Evolutionary conservation across 1,140 invertebrate genomes (phyloP).

Genomic region (Drosophila ohnishii): DNA sequence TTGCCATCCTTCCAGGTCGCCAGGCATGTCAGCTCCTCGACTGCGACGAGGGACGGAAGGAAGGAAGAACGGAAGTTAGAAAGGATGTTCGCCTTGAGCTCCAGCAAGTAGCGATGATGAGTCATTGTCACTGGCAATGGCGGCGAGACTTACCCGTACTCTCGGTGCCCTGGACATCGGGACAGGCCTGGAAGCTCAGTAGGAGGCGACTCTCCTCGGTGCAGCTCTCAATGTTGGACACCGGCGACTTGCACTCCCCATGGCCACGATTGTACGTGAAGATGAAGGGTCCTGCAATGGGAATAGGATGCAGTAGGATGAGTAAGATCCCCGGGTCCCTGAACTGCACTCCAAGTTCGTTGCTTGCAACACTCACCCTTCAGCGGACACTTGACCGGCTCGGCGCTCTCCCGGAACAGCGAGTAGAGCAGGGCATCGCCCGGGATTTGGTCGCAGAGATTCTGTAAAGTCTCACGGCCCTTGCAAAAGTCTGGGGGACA

Average conservation of each 20-base stretch:
- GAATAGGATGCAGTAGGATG: too few relatives aligned
- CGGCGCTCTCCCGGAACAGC: constrained; percentile 92
- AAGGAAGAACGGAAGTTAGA: constrained; percentile 22
- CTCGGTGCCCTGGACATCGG: constrained; percentile 92
- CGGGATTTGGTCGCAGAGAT: constrained; percentile 92
- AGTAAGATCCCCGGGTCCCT: constrained; percentile 22
- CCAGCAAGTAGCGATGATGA: constrained; percentile 36
- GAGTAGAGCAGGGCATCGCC: constrained; percentile 94
- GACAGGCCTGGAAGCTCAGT: constrained; percentile 95
- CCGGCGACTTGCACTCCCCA: constrained; percentile 92
- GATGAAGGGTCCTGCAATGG: constrained; percentile 76
- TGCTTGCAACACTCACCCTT: constrained; percentile 84
- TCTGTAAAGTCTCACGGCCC: constrained; percentile 88
- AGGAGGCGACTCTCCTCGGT: constrained; percentile 93
- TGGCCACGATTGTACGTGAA: constrained; percentile 89
- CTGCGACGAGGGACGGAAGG: constrained; percentile 84
- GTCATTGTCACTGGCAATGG: constrained; percentile 18
- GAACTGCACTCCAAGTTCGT: constrained; percentile 15
- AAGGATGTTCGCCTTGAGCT: constrained; percentile 48
- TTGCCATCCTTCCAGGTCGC: constrained; percentile 95
- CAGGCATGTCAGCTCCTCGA: constrained; percentile 93
- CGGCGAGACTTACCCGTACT: constrained; percentile 87
- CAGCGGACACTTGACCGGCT: constrained; percentile 92
- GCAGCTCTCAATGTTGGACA: constrained; percentile 94
- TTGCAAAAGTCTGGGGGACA: constrained; percentile 90